These are phyloP conservation scores for Cephalopterus ornatus DNA, from an alignment of 2,113 vertebrate genomes.

Conservation along the genomic window DNA sequence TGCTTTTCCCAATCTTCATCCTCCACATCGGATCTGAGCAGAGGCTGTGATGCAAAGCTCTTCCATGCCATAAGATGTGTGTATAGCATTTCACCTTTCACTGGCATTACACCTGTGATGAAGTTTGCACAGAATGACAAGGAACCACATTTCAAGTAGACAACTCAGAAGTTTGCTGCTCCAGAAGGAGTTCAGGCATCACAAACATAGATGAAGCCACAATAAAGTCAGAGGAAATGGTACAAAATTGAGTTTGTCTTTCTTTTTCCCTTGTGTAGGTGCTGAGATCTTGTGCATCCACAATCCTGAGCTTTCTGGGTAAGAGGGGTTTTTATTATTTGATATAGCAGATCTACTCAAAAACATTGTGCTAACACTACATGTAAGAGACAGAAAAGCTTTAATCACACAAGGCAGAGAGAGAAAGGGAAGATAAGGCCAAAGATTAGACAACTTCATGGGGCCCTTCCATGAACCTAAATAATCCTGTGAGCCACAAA, in stretches of 20 bases:
- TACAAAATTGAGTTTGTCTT: neutral
- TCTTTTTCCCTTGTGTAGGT: neutral
- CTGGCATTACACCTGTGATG: neutral
- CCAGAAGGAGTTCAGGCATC: neutral
- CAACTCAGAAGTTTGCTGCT: neutral
- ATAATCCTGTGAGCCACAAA: neutral
- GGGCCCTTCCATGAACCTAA: neutral
- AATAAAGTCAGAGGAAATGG: neutral
- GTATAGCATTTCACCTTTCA: neutral
- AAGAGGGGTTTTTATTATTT: neutral
- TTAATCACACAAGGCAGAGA: neutral
- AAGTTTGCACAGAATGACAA: neutral
- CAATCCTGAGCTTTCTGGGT: neutral
- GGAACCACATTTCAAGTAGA: neutral
- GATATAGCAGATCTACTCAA: neutral
- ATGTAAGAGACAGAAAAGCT: neutral
- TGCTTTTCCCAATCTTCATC: no score
- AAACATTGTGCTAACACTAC: neutral
- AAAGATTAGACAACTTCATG: neutral
- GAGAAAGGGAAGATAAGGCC: neutral
- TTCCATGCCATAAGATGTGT: rapidly evolving
- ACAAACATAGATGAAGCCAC: neutral
- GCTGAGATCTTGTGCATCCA: neutral
- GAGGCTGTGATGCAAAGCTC: neutral
- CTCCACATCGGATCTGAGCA: neutral